These are phyloP conservation scores for Sarcophaga carnaria DNA, from an alignment of 2,888 invertebrate species.

Conservation along the genomic window DNA sequence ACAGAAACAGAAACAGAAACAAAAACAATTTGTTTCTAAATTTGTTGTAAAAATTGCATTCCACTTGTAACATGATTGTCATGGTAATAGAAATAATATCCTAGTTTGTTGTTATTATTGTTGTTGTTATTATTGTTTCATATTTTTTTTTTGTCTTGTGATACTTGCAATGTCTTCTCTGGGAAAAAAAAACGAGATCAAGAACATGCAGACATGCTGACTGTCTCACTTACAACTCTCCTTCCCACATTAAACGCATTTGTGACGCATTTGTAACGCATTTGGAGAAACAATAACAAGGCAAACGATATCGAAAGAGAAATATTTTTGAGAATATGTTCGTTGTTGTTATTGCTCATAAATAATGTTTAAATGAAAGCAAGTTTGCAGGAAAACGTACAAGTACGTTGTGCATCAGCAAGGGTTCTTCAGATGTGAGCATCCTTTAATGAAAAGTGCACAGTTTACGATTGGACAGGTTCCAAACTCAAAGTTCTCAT, in stretches of 20 bases:
- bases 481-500: too few relatives aligned
- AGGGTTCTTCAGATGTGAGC: too few relatives aligned
- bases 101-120: background rate
- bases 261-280: background rate
- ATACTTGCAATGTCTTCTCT: slow-evolving; percentile 1
- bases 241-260: background rate
- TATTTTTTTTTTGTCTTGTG: background rate
- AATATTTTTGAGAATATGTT: background rate
- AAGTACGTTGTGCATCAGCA: too few relatives aligned
- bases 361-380: background rate
- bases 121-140: slow-evolving; percentile 15
- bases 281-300: background rate
- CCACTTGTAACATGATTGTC: slow-evolving; percentile 37
- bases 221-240: background rate
- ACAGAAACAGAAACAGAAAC: background rate
- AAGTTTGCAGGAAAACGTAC: too few relatives aligned
- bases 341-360: background rate
- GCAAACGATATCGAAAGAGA: background rate
- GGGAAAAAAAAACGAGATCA: background rate
- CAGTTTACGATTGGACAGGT: too few relatives aligned
- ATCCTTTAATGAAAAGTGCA: too few relatives aligned
- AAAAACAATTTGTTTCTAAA: background rate
- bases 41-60: background rate
- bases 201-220: background rate
- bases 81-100: slow-evolving; percentile 23